Conservation (phyloP, 35 echinoderm and acorn worm genomes). For the Patiria miniata region DNA sequence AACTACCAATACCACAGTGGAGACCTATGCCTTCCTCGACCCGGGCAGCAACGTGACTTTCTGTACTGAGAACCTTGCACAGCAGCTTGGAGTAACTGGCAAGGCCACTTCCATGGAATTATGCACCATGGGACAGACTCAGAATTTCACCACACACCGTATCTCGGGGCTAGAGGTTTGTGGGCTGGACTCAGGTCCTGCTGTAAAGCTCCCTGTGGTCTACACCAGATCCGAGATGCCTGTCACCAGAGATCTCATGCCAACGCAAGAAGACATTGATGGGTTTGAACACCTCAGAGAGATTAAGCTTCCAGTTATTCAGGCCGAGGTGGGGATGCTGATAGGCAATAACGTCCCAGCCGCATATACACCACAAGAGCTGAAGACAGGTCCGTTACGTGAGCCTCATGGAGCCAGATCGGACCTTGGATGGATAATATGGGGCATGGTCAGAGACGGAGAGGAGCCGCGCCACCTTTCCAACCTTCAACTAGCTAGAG, state of each 20-base stretch:
- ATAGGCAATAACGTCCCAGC: conserved; percentile 37
- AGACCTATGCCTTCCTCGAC: conserved; percentile 32
- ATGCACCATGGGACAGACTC: conserved; percentile 31
- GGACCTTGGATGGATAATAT: conserved; percentile 21
- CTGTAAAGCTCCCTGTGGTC: conserved; percentile 8
- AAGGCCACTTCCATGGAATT: conserved; percentile 43
- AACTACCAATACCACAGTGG: conserved; percentile 6
- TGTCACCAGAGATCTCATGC: conserved; percentile 1
- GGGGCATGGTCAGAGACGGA: conserved; percentile 5
- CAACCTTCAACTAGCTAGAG: conserved; percentile 6
- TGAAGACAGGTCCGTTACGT: not conserved
- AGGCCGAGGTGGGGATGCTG: conserved; percentile 33
- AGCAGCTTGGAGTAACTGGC: conserved; percentile 14
- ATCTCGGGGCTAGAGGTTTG: not conserved
- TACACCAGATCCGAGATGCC: conserved; percentile 42
- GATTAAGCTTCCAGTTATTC: conserved; percentile 14
- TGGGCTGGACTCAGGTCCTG: not conserved
- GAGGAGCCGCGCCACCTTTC: not conserved
- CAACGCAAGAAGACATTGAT: conserved; percentile 38
- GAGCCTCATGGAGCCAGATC: conserved; percentile 38
- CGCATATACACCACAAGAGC: conserved; percentile 35
- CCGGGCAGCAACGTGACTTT: conserved; percentile 39
- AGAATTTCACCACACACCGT: not conserved
- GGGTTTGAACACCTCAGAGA: conserved; percentile 15
- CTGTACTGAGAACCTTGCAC: not conserved